Evolutionary conservation across 2,113 vertebrate genomes (phyloP).

Genomic region (Dinomys branickii): DNA sequence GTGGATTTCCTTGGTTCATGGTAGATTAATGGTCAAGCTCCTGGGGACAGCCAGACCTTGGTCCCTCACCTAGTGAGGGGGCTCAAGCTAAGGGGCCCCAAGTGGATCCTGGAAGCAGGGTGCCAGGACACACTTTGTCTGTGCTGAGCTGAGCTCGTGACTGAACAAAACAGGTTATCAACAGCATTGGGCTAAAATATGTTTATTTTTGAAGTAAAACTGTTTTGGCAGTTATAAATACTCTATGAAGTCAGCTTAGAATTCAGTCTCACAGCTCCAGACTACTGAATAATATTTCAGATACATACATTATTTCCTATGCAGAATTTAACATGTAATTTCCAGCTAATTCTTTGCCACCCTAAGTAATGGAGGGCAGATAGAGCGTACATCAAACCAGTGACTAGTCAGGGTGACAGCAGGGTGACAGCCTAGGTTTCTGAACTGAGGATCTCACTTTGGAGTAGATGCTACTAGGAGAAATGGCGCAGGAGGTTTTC

Average conservation of each 20-base stretch:
- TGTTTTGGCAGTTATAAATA: constrained; percentile 71
- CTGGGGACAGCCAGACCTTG: not conserved
- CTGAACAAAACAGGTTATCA: constrained; percentile 60
- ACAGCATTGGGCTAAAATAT: constrained; percentile 38
- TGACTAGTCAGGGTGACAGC: not conserved
- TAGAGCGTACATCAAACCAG: not conserved
- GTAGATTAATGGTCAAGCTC: not conserved
- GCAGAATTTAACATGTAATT: constrained; percentile 5
- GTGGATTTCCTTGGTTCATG: not conserved
- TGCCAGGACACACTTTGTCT: not conserved
- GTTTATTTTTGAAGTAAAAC: constrained; percentile 63
- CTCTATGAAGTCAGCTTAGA: constrained; percentile 30
- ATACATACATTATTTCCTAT: not conserved
- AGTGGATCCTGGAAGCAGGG: not conserved
- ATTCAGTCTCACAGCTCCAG: constrained; percentile 52
- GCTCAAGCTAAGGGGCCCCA: not conserved
- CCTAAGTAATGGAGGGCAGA: not conserved
- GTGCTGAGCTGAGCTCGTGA: not conserved
- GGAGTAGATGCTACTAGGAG: not conserved
- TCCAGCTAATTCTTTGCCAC: not conserved
- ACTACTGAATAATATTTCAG: constrained; percentile 61
- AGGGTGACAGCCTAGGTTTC: not conserved
- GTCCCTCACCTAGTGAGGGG: fast-evolving
- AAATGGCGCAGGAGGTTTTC: constrained; percentile 21
- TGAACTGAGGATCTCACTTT: constrained; percentile 3